Evolutionary conservation across 2,888 invertebrate species (phyloP).

Genomic region (Cepaea hortensis): DNA sequence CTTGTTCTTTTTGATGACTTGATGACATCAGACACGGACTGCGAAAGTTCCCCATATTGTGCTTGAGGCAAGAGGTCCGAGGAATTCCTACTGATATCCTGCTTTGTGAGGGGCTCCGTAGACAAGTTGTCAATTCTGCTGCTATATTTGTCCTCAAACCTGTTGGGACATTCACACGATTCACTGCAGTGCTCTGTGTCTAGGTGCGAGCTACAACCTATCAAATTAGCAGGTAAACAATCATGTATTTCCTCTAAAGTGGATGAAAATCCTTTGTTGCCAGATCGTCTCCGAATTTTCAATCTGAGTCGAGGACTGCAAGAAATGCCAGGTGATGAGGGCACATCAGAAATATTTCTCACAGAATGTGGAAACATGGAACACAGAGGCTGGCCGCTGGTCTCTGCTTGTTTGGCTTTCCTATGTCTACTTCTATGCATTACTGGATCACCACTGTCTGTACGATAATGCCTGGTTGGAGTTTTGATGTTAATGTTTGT

Average conservation of each 20-base stretch:
- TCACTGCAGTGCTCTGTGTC: background rate
- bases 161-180: background rate
- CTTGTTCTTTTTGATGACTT: background rate
- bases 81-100: background rate
- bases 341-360: background rate
- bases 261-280: conserved; percentile 33
- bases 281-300: conserved; percentile 8
- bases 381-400: background rate
- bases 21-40: conserved; percentile 30
- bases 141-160: background rate
- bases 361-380: background rate
- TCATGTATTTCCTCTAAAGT: conserved; percentile 23
- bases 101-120: background rate
- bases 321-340: conserved; percentile 1
- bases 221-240: background rate
- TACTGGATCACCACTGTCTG: background rate
- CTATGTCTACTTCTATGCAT: background rate
- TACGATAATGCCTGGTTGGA: background rate
- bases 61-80: background rate
- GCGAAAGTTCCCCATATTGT: background rate
- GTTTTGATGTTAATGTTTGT: background rate
- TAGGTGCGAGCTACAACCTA: too few species aligned
- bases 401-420: background rate
- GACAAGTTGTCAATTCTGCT: background rate
- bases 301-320: conserved; percentile 35